Base-by-base conservation (phyloP, 2,113 vertebrate species). In the Brachionichthys hirsutus region DNA sequence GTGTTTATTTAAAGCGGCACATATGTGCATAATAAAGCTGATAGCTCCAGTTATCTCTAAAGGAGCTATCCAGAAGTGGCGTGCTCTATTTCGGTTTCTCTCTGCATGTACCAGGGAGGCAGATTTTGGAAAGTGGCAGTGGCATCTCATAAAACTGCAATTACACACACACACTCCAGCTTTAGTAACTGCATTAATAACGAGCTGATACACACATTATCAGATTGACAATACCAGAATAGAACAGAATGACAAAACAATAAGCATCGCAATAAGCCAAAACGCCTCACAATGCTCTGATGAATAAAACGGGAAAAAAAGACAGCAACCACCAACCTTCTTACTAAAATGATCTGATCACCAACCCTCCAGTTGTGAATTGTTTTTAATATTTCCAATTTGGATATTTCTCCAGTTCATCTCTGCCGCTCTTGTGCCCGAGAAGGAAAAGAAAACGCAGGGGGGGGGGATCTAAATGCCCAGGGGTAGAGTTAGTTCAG, bases 151-250 rank as follows among this genome's bases (percentile, higher is more conserved):
- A 61, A 75, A 64, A 61, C 63, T 54, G 44, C 59, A 48, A 54
- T 78, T 53, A 47, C 51, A 44, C 22, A 80, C 55, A 47, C 51
- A 44, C 22, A 22, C 55, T 63, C 43, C 43, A 73, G 65, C 38
- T 72, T 74, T 69, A 41, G 56, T 61, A 79, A 45, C 51, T 15
- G 30, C 68, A 68, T 79, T 75, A 82, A 77, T 70, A 70, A 78
- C 62, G 71, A 41, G 52, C 24, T 30, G 24, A 30, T 30, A 30
- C 24, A 30, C 24, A 30, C 24, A 30, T 30, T 30, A 30, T 8
- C 24, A 30, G 24, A 30, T 30, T 30, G 24, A 30, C 24, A 30
- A 30, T 30, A 30, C 24, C 24, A 30, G 24, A 30, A 73, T 68
- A 70, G 22, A 70, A 59, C 35, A 58, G 48, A 59, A 51, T 71